Percentiles rank a stretch among this genome's conserved stretches.
Evolutionary conservation across 2,797 vertebrate species (phyloP).

Genomic region (Periparus ater): DNA sequence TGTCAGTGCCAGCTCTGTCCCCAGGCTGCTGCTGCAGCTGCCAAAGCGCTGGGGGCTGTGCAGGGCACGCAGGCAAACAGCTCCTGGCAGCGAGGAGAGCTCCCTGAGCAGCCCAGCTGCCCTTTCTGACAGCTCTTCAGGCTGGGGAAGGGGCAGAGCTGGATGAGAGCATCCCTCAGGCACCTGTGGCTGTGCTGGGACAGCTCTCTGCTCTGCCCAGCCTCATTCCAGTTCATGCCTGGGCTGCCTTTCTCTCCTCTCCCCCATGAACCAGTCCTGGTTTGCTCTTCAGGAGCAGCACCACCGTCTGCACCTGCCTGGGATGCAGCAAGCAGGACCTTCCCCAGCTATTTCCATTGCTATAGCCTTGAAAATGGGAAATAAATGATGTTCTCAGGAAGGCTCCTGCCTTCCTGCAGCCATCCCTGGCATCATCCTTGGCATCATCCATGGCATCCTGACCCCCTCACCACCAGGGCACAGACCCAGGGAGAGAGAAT

Average conservation of each 20-base stretch:
- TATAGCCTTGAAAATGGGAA: background rate
- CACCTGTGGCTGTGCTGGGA: background rate
- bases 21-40: background rate
- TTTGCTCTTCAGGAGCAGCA: background rate
- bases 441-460: background rate
- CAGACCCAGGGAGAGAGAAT: accelerated
- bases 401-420: background rate
- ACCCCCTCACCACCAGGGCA: background rate
- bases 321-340: background rate
- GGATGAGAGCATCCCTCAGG: background rate
- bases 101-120: background rate
- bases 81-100: background rate
- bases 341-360: background rate
- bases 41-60: background rate
- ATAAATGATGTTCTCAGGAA: background rate
- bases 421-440: background rate
- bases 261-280: background rate
- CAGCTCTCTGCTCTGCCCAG: background rate
- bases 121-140: background rate
- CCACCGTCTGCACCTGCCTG: background rate
- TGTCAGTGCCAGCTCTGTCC: background rate
- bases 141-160: background rate
- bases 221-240: background rate
- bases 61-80: background rate
- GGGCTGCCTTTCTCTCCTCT: background rate